Conservation (phyloP, 2,797 vertebrate genomes). For the Tachyglossus aculeatus region DNA sequence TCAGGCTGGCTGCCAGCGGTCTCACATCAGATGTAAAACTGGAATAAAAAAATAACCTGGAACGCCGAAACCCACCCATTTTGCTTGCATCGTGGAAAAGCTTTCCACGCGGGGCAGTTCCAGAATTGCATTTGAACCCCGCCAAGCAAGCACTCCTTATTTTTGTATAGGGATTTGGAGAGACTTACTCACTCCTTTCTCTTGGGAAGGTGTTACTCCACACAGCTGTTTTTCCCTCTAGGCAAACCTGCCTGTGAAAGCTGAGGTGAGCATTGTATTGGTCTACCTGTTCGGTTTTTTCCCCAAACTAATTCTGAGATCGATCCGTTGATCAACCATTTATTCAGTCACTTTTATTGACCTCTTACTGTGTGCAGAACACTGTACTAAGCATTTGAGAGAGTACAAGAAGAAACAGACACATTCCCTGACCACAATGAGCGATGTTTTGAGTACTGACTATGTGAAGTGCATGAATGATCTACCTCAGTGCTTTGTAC, state of each 20-base stretch:
- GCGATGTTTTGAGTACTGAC: too few relatives aligned
- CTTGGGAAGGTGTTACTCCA: not conserved
- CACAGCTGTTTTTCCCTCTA: not conserved
- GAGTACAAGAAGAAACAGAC: too few relatives aligned
- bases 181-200: not conserved
- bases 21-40: conserved; percentile 55
- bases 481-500: too few relatives aligned
- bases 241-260: not conserved
- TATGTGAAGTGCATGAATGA: too few relatives aligned
- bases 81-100: conserved; percentile 48
- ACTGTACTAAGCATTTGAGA: too few relatives aligned
- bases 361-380: too few relatives aligned
- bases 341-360: too few relatives aligned
- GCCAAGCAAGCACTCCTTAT: not conserved
- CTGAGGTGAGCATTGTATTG: too few relatives aligned
- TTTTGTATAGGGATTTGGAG: not conserved
- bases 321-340: too few relatives aligned
- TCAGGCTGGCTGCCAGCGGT: conserved; percentile 54
- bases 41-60: conserved; percentile 57
- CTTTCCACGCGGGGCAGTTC: conserved; percentile 31
- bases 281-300: too few relatives aligned
- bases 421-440: too few relatives aligned
- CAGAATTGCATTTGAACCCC: conserved; percentile 12
- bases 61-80: conserved; percentile 51
- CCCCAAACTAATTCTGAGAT: too few relatives aligned